Conservation (phyloP, 2,888 invertebrate species). For the Sphaerophoria rueppellii region DNA sequence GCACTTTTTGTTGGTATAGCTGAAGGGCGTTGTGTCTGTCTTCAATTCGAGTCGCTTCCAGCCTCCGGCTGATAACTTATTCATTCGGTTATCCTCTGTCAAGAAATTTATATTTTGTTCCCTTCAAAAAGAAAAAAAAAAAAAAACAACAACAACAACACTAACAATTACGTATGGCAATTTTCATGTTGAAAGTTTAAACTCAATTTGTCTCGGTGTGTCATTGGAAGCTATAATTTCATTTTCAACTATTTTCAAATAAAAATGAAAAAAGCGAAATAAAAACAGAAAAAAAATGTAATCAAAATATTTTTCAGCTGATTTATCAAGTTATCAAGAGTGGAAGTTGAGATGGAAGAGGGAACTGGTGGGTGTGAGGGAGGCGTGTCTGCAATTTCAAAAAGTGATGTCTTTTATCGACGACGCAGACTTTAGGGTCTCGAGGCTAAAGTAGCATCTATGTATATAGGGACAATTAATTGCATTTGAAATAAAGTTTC, state of each 20-base stretch:
- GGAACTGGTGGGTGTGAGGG: not conserved
- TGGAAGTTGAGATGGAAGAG: no score
- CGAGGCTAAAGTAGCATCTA: not conserved
- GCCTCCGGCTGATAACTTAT: slow-evolving; percentile 63
- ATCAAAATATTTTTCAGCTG: slow-evolving; percentile 45
- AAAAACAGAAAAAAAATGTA: slow-evolving; percentile 10
- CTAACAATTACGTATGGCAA: slow-evolving; percentile 35
- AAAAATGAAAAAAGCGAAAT: not conserved
- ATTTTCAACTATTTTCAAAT: slow-evolving; percentile 45
- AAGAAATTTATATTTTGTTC: slow-evolving; percentile 52
- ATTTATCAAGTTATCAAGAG: slow-evolving; percentile 32
- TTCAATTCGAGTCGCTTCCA: not conserved
- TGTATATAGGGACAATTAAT: slow-evolving; percentile 54
- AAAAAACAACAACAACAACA: no score
- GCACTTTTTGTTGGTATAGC: not conserved
- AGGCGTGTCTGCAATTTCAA: not conserved
- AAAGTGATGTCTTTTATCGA: no score
- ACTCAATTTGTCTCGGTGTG: slow-evolving; percentile 65
- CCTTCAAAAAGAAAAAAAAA: not conserved
- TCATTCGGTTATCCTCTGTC: slow-evolving; percentile 64
- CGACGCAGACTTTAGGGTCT: not conserved
- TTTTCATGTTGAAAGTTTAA: slow-evolving; percentile 59
- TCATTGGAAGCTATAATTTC: slow-evolving; percentile 53
- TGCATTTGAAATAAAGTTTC: slow-evolving; percentile 61
- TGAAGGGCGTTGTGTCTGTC: not conserved